Percentiles rank a stretch among this genome's conserved stretches.
These are phyloP conservation scores for Peromyscus attwateri DNA, from an alignment of 2,797 vertebrate genomes.

Conservation along the genomic window DNA sequence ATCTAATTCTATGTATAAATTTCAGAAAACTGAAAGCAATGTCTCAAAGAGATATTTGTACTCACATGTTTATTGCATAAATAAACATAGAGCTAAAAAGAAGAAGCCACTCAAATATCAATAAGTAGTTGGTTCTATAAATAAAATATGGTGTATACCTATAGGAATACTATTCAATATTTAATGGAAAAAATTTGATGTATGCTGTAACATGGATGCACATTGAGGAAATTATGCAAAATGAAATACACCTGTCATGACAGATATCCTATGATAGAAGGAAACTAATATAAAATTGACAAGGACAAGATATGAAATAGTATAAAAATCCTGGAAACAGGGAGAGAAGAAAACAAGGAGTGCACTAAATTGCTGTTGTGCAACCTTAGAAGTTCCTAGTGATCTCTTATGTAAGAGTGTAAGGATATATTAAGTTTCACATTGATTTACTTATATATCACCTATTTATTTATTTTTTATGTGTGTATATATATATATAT, in stretches of 20 bases:
- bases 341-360: not conserved
- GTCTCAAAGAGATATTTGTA: constrained; percentile 3
- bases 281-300: not conserved
- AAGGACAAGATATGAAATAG: not conserved
- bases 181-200: constrained; percentile 9
- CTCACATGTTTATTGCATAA: not conserved
- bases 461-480: not conserved
- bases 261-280: not conserved
- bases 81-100: not conserved
- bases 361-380: not conserved
- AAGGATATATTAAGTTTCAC: not conserved
- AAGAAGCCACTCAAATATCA: not conserved
- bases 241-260: not conserved
- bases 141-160: not conserved
- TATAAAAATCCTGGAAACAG: not conserved
- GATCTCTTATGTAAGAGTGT: not conserved
- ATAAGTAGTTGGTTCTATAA: not conserved
- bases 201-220: not conserved
- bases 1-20: not conserved
- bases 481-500: not conserved
- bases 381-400: not conserved
- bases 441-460: not conserved
- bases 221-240: not conserved
- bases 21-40: constrained; percentile 19
- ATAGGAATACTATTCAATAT: not conserved